Evolutionary conservation across 2,888 invertebrate species (phyloP).

Genomic region (Napeogenes inachia): DNA sequence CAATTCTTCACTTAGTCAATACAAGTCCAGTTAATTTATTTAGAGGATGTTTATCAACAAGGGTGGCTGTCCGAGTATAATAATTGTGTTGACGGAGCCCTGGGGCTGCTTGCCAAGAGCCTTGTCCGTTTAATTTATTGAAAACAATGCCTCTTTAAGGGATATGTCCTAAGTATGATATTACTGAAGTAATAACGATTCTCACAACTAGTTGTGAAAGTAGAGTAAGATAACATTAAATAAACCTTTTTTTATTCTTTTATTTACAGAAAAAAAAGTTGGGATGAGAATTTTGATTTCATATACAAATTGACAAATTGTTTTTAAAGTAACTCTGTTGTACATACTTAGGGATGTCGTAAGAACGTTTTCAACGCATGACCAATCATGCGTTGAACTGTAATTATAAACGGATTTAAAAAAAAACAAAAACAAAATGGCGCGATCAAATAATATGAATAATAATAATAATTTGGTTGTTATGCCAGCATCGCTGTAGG

Average conservation of each 20-base stretch:
- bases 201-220: neutral
- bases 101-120: slow-evolving; percentile 61
- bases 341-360: too few species aligned
- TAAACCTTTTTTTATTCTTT: too few species aligned
- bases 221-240: too few species aligned
- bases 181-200: neutral
- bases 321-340: too few species aligned
- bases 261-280: too few species aligned
- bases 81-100: slow-evolving; percentile 76
- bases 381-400: too few species aligned
- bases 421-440: too few species aligned
- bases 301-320: too few species aligned
- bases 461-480: slow-evolving; percentile 21
- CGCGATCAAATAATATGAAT: slow-evolving; percentile 8
- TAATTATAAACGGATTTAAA: too few species aligned
- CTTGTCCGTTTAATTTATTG: slow-evolving; percentile 74
- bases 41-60: slow-evolving; percentile 70
- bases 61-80: slow-evolving; percentile 75
- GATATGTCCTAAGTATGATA: slow-evolving; percentile 21
- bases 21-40: slow-evolving; percentile 70
- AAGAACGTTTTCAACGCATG: too few species aligned
- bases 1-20: slow-evolving; percentile 2
- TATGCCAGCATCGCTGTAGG: slow-evolving; percentile 21
- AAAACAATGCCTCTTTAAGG: slow-evolving; percentile 60
- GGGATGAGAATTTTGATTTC: too few species aligned